Base-by-base conservation (phyloP, 2,888 invertebrate genomes). In the Lumbricus terrestris region DNA sequence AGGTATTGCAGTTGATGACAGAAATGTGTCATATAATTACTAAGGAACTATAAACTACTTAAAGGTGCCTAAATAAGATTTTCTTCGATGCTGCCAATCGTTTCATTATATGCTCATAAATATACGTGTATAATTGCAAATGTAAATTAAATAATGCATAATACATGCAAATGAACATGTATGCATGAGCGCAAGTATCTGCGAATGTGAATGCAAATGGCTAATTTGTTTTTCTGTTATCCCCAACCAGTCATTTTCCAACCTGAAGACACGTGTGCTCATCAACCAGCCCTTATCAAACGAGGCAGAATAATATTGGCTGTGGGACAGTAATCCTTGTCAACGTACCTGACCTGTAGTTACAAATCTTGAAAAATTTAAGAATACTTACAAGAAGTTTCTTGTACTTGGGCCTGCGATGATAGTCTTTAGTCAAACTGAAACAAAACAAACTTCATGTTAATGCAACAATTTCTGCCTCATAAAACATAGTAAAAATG, bases 361-460 rank as follows among this genome's bases (percentile, higher is more conserved):
- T n/a, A 1, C 29, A 69, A n/a, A 69, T 69, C n/a, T n/a, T 69
- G 8, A 47, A 47, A 47, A 3, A 69, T n/a, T 69, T 29, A 69
- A 69, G n/a, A 69, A n/a, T 69, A 69, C 35, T 85, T 85, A 85
- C 85, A 34, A 85, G 85, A 35, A 99, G 96, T 95, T 97, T 97
- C 92, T 96, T 97, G 96, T 99, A 99, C 95, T 99, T 99, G 92
- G 99, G 99, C 93, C 99, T 96, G 94, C 97, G 96, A 95, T 97
- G 96, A 95, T 97, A 98, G 96, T 99, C 97, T 96, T 99, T 99
- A 93, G 97, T 98, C 95, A 99, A 96, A 96, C 85, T 85, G n/a
- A 18, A 85, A 85, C 37, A 85, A 34, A 85, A 85, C 23, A 85
- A 37, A 35, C n/a, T 35, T 85, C 35, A 85, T 23, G 34, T 85